Base-by-base conservation (phyloP, 2,888 invertebrate species). In the Ophion obscuratus region DNA sequence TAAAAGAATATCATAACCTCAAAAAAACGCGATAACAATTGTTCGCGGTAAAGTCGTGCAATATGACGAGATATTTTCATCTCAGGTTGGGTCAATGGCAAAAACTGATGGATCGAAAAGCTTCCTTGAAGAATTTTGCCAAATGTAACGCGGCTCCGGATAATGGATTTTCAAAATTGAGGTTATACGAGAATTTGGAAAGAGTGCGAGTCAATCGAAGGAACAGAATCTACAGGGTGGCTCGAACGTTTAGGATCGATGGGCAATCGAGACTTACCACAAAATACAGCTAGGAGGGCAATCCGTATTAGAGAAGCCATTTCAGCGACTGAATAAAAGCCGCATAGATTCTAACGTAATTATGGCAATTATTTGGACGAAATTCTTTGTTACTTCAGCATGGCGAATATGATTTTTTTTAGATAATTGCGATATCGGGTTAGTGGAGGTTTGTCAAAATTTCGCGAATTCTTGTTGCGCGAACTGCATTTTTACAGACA, bases 281-380 rank as follows among this genome's bases (percentile, higher is more conserved):
- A 93, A 87, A 91, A 89, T 85, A 90, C 84, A 79, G 90, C 87
- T 81, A 93, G 87, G 85, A 93, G 84, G 11, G 89, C 83, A 31
- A 93, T 83, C 89, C 90, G 92, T 82, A 88, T 85, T 67, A 92
- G 80, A 75, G 92, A 92, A 91, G 92, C 92, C 93, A 94, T 93
- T 87, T 83, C 88, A 67, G 27, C 31, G 62, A 74, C 59, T 44
- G 14, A 73, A 79, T 75, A 61, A 87, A 77, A 71, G 74, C 85
- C 73, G 80, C 78, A 82, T 82, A 77, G 84, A 77, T 77, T 67
- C 40, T 75, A 83, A 73, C 31, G 68, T 71, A 62, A 75, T 79
- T 57, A 74, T 27, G 27, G 59, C 66, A 76, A 76, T 66, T 40
- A 70, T 40, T 20, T 74, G 59, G 17, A 27, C 53, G 53, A 70